phyloP scores from a whole-genome alignment of 2,888 invertebrate genomes.

The Blastobasis adustella region DNA sequence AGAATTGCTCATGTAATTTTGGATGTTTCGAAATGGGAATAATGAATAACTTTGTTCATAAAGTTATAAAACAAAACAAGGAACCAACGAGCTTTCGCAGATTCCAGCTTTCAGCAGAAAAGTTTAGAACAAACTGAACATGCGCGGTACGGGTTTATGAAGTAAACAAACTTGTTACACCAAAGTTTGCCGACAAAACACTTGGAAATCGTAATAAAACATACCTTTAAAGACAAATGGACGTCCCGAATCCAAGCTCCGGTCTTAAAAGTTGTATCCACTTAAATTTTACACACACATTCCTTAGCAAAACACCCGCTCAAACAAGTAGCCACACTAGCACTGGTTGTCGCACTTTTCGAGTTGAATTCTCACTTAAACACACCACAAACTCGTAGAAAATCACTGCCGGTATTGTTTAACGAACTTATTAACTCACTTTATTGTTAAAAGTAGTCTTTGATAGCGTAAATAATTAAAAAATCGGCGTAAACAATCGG shows the following conservation, averaged over 20 bases:
- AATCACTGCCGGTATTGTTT: slow-evolving; percentile 23
- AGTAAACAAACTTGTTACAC: slow-evolving; percentile 59
- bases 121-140: slow-evolving; percentile 37
- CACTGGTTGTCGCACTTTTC: slow-evolving; percentile 56
- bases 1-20: too few species aligned
- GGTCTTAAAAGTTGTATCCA: slow-evolving; percentile 51
- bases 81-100: too few species aligned
- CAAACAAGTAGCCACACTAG: slow-evolving; percentile 59
- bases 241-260: slow-evolving; percentile 41
- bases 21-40: too few species aligned
- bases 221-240: slow-evolving; percentile 45
- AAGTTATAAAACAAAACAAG: too few species aligned
- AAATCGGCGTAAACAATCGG: slow-evolving; percentile 61
- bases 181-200: slow-evolving; percentile 37
- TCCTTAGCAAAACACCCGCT: slow-evolving; percentile 58
- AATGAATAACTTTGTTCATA: too few species aligned
- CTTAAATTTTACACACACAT: slow-evolving; percentile 63
- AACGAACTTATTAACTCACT: slow-evolving; percentile 36
- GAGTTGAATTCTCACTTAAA: slow-evolving; percentile 44
- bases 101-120: slow-evolving; percentile 9
- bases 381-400: slow-evolving; percentile 31
- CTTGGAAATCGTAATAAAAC: slow-evolving; percentile 20
- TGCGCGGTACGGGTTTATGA: slow-evolving; percentile 50
- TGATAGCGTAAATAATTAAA: slow-evolving; percentile 53
- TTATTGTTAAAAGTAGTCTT: slow-evolving; percentile 31